A percentile compares a stretch with the other conserved stretches of the same genome.
phyloP scores from a whole-genome alignment of 2,888 invertebrate genomes.

The Crocallis elinguaria region DNA sequence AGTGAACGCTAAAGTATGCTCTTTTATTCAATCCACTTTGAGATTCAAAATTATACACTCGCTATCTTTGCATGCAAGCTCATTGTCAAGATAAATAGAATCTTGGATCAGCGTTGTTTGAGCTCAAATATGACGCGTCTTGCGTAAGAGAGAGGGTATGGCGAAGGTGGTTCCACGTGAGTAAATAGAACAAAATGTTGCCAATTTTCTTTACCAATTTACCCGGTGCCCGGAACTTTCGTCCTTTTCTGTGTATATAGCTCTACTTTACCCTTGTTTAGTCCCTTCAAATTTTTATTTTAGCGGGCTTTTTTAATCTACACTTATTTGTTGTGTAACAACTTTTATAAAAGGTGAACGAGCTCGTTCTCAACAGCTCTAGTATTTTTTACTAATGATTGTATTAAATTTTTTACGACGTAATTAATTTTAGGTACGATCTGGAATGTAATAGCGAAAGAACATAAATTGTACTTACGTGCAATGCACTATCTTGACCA shows the following conservation, averaged over 20 bases:
- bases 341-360: conserved; percentile 5
- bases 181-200: conserved; percentile 26
- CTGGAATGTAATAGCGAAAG: too few relatives aligned
- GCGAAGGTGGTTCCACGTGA: conserved; percentile 23
- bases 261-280: conserved; percentile 7
- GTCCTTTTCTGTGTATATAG: conserved; percentile 18
- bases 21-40: background rate
- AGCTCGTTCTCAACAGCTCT: background rate
- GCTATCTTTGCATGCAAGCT: conserved; percentile 3
- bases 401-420: too few relatives aligned
- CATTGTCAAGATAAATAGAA: conserved; percentile 21
- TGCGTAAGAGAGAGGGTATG: background rate
- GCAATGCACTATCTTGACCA: too few relatives aligned
- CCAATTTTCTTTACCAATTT: conserved; percentile 23
- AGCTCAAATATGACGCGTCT: conserved; percentile 18
- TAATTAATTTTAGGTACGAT: too few relatives aligned
- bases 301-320: conserved; percentile 15
- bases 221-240: conserved; percentile 14
- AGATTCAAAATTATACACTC: background rate
- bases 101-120: conserved; percentile 23
- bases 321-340: conserved; percentile 1
- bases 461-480: too few relatives aligned
- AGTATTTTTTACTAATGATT: too few relatives aligned
- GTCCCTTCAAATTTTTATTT: conserved; percentile 6
- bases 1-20: background rate